Base-by-base conservation (phyloP, 2,797 vertebrate species). In the Aeoliscus strigatus region DNA sequence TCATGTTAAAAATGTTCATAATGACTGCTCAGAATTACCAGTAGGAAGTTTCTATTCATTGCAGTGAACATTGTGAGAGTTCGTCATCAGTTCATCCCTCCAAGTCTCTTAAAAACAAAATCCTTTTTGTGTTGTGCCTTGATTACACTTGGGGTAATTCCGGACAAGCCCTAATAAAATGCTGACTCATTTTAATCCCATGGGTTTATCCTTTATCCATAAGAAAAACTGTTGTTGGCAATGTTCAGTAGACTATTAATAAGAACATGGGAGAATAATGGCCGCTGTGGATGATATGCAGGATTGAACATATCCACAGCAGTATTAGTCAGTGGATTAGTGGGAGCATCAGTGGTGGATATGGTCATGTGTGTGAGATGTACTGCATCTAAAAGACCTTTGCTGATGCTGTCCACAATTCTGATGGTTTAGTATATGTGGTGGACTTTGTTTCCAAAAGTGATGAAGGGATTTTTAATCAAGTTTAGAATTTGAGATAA, bases 271-370 rank as follows among this genome's bases (percentile, higher is more conserved):
- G 40, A 46, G 53, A 56, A 69, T 61, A 53, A 64, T 51, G 44
- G 60, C 14, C 50, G 39, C 48, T 18, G 40, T 42, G 74, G 66
- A 82, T 79, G 74, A 72, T 61, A 73, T 71, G 80, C 70, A 53
- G 51, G 73, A 61, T 60, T 81, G 58, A 66, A 29, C 65, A 79
- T 32, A 70, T 66, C 63, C 52, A 57, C 41, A 16, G 7, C 38
- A 59, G 44, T 53, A 13, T 70, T 41, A 42, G 48, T 54, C 15
- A 13, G 18, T 49, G 64, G 67, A 77, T 75, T 78, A 67, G 51
- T 40, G 30, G 3, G 14, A 28, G 21, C 42, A 56, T 61, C 62
- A 75, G 40, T 48, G 23, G 58, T 44, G 58, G 40, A 40, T 43
- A 44, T 52, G 49, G 15, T 40, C 40, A 9, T 40, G 40, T 58